Evolutionary conservation across 2,113 vertebrate genomes (phyloP), one percentile per base, ranked within the genome.

Genomic region (Oxyruncus cristatus): DNA sequence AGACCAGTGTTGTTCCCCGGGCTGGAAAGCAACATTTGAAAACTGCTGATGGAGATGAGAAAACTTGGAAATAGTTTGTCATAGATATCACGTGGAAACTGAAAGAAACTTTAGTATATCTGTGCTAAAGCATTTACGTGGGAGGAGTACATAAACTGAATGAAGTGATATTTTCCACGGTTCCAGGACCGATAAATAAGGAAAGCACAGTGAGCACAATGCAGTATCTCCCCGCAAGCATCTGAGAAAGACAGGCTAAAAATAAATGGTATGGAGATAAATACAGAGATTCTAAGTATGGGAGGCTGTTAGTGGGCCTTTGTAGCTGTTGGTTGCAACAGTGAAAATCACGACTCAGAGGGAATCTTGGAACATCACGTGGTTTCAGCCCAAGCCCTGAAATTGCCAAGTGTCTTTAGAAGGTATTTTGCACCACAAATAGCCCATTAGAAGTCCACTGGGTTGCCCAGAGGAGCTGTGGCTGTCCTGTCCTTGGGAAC

Each of bases 191-290:
- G 88, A 73, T 91, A 84, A 92, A 93, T 83, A 88, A 76, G 67
- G 68, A 76, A 84, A 92, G 61, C 12, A 30, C 55, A 23, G 58
- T 13, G 53, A 85, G 20, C 47, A 92, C 85, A 67, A 66, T 41
- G 82, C 46, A 53, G 53, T 27, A 78, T 93, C 56, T 76, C 78
- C 67, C 58, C 0, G 0, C 12, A 11, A 52, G 59, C 70, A 65
- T 84, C 46, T 70, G 86, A 92, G 80, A 78, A 79, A 93, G 75
- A 37, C 41, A 42, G 53, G 49, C 67, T 93, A 71, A 92, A 95
- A 96, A 93, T 89, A 89, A 67, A 56, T 33, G 62, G 33, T 15
- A 66, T 70, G 63, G 58, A 76, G 93, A 93, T 76, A 95, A 96
- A 96, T 72, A 83, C 53, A 46, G 87, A 78, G 55, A 68, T 93